Conservation (phyloP, 2,113 vertebrate genomes). For the Pygoscelis adeliae region DNA sequence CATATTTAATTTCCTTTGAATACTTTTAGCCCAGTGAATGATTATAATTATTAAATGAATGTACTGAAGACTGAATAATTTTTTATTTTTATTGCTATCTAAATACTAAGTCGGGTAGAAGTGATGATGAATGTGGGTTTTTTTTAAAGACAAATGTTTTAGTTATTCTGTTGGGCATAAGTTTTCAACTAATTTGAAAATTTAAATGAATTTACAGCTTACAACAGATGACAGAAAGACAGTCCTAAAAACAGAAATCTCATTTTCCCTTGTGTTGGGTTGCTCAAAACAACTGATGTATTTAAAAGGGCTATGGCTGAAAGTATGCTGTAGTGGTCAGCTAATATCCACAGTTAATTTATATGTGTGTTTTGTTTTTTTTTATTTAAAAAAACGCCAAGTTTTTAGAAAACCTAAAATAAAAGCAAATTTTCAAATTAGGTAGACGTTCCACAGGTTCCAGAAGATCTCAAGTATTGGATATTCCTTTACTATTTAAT, state of each 20-base stretch:
- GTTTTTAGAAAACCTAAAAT: background rate
- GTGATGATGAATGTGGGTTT: background rate
- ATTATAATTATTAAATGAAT: constrained; percentile 6
- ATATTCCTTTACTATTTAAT: background rate
- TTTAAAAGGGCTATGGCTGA: background rate
- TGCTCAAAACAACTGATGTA: background rate
- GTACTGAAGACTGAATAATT: background rate
- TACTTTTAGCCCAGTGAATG: background rate
- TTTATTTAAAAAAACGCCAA: background rate
- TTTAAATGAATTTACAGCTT: background rate
- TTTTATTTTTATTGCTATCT: background rate
- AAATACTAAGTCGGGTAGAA: background rate
- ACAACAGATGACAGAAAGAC: background rate
- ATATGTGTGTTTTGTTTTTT: background rate
- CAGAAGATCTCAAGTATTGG: background rate
- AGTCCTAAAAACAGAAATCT: background rate
- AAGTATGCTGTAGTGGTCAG: background rate
- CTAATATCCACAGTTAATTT: background rate
- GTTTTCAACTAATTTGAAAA: background rate
- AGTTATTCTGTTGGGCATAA: background rate
- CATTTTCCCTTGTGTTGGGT: background rate
- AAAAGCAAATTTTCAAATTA: background rate
- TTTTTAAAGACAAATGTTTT: background rate
- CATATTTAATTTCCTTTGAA: constrained; percentile 24
- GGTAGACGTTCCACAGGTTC: background rate